These are phyloP conservation scores for Hippocampus abdominalis DNA, from an alignment of 2,113 vertebrate genomes.

Conservation along the genomic window DNA sequence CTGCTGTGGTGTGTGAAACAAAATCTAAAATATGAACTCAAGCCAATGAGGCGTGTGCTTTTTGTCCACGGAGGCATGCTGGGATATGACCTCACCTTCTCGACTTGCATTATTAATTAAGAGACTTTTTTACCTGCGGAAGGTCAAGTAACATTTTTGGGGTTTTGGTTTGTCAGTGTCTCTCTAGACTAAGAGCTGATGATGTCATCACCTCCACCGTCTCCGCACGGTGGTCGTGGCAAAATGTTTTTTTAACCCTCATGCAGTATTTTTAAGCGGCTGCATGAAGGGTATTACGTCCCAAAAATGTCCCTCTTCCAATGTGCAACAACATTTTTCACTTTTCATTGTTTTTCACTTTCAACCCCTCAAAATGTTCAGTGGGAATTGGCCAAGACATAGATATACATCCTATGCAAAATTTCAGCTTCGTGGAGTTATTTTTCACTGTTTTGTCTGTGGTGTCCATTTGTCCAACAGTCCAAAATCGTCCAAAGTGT, in stretches of 20 bases:
- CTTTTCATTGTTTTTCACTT: too few species aligned
- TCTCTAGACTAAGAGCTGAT: constrained; percentile 16
- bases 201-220: constrained; percentile 13
- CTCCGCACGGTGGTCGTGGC: not conserved
- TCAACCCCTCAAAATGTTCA: too few species aligned
- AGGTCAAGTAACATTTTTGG: constrained; percentile 26
- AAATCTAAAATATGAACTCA: constrained; percentile 7
- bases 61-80: not conserved
- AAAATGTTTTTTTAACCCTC: not conserved
- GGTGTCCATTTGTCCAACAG: too few species aligned
- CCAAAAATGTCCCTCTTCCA: too few species aligned
- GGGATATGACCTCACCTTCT: constrained; percentile 31
- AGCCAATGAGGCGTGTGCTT: not conserved
- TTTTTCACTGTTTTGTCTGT: too few species aligned
- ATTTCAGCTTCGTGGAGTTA: too few species aligned
- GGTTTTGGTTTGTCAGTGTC: constrained; percentile 4
- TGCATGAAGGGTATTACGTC: too few species aligned
- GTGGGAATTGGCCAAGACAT: too few species aligned
- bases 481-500: too few species aligned
- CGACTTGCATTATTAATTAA: constrained; percentile 52
- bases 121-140: constrained; percentile 29
- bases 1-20: constrained; percentile 22
- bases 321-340: too few species aligned
- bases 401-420: too few species aligned
- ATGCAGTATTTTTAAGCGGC: too few species aligned